Evolutionary conservation across 2,113 vertebrate species (phyloP), one percentile per base, ranked within the genome.

Genomic region (Gadus macrocephalus): DNA sequence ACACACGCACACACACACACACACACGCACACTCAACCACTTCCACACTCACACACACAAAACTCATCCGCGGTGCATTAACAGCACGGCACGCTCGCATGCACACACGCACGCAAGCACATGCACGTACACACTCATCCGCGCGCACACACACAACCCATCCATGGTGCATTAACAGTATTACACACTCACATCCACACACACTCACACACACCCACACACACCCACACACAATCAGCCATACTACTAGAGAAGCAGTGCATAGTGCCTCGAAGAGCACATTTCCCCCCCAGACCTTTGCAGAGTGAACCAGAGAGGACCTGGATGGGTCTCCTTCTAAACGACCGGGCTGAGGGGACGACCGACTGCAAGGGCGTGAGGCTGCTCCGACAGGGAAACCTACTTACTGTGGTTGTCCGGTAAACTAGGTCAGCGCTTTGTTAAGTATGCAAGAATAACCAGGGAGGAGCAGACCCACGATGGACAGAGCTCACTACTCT

Each of bases 401-500:
- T 88, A 91, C 89, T 91, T 90, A 90, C 80, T 85, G 80, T 85
- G 86, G 83, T 78, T 83, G 86, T 86, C 85, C 84, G 78, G 74
- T 69, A 87, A 93, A 91, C 84, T 90, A 91, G 90, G 90, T 92
- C 89, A 90, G 81, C 77, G 81, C 88, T 91, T 79, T 86, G 86
- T 90, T 91, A 90, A 89, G 86, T 87, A 89, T 88, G 88, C 87
- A 88, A 90, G 85, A 89, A 87, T 85, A 87, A 90, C 85, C 83
- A 62, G 66, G 84, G 81, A 71, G 72, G 69, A 80, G 75, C 20
- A 75, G 15, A 58, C 15, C 64, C 55, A 25, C 67, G 31, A 7
- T 4, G 31, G 31, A 35, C 4, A 7, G 31, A 6, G 31, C 31
- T 35, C 31, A 35, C 31, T 35, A 5, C 4, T 35, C 6, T 35